Evolutionary conservation across 2,888 invertebrate genomes (phyloP), one percentile per base, ranked within the genome.

Genomic region (Nemotelus pantherinus): DNA sequence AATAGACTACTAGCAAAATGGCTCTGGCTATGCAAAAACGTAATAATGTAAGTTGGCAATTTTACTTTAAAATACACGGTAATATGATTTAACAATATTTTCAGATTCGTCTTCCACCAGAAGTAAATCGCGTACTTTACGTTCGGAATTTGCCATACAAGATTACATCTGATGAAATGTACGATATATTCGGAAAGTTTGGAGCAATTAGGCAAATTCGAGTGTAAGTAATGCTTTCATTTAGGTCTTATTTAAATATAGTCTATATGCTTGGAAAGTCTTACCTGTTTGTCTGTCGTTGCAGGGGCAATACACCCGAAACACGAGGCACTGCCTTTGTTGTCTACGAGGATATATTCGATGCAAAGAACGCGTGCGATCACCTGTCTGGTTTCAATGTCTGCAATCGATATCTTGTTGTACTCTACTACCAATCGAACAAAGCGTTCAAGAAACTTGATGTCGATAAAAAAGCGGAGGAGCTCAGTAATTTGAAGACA

Each of bases 101-200:
- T n/a, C 83, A 98, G 97, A 97, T 98, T 76, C 92, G 99, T 81
- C 90, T 99, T 80, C 99, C 99, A 47, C 99, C 99, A 80, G 99
- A 99, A 90, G 99, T 99, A 2, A 99, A 99, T 86, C 90, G 99
- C 85, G 95, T 99, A 78, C 88, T 99, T 3, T 99, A 98, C 85
- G 94, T 99, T 7, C 90, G 99, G 84, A 99, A 99, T 88, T 89
- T 99, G 79, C 99, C 99, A 0, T 99, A 99, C 85, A 99, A 99
- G 90, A 99, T 99, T 82, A 98, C 98, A 71, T 97, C 96, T 4
- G 99, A 99, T 88, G 99, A 99, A 91, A 99, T 99, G 99, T 99
- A 99, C 86, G 99, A 99, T 88, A 99, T 99, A 81, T 99, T 99
- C 90, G 99, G 99, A 39, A 99, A 99, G 89, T 99, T 99, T 88